These are phyloP conservation scores for Entomobrya multifasciata DNA, from an alignment of 2,888 invertebrate genomes.

Conservation along the genomic window DNA sequence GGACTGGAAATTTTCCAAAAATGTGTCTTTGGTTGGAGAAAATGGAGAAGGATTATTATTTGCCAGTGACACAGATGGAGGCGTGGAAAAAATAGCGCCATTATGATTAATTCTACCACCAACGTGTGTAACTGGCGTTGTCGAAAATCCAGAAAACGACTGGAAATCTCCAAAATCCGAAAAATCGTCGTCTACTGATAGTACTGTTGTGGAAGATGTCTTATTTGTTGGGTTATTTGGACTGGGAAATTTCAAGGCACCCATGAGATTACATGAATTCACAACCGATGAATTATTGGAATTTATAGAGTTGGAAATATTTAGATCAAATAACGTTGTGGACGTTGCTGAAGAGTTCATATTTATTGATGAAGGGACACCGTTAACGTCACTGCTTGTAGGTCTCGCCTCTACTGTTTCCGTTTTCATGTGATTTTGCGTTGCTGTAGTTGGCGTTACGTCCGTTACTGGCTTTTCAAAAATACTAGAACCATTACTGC, in stretches of 20 bases:
- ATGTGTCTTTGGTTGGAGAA: neutral
- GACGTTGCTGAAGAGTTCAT: constrained; percentile 17
- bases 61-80: neutral
- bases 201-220: neutral
- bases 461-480: constrained; percentile 51
- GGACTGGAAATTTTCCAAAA: constrained; percentile 14
- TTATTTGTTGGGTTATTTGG: constrained; percentile 20
- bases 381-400: neutral
- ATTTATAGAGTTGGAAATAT: constrained; percentile 11
- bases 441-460: neutral
- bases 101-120: no score
- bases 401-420: constrained; percentile 23
- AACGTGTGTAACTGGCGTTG: neutral
- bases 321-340: constrained; percentile 13
- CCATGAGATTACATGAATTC: constrained; percentile 52
- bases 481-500: constrained; percentile 40
- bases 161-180: constrained; percentile 79
- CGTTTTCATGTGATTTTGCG: neutral
- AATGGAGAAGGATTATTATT: neutral
- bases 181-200: constrained; percentile 30
- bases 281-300: constrained; percentile 17
- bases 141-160: constrained; percentile 67
- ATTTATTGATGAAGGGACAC: neutral
- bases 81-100: neutral
- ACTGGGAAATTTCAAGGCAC: constrained; percentile 70